Percentiles rank a stretch among this genome's conserved stretches.
Conservation (phyloP, 2,888 invertebrate species). For the Oxytorus armatus region DNA sequence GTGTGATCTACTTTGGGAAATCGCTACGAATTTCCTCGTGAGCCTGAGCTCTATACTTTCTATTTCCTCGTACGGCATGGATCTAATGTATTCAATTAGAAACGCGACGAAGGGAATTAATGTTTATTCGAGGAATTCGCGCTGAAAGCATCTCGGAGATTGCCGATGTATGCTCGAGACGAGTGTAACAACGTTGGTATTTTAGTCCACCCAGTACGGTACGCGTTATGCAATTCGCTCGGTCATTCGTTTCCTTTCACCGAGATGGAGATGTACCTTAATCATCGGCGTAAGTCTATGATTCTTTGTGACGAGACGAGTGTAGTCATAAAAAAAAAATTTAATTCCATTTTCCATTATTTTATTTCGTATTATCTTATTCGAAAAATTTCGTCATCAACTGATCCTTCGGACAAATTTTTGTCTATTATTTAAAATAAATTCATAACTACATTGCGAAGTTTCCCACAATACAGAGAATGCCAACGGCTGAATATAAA, state of each 20-base stretch:
- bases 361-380: too few relatives aligned
- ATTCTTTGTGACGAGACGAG: conserved; percentile 5
- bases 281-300: conserved; percentile 15
- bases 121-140: conserved; percentile 24
- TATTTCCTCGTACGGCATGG: too few relatives aligned
- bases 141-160: conserved; percentile 8
- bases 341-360: neutral
- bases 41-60: too few relatives aligned
- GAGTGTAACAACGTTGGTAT: conserved; percentile 6
- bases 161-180: neutral
- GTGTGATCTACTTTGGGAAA: too few relatives aligned
- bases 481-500: too few relatives aligned
- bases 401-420: too few relatives aligned
- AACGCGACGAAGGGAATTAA: neutral
- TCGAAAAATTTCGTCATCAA: too few relatives aligned
- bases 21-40: too few relatives aligned
- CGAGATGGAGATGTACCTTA: conserved; percentile 43
- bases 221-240: conserved; percentile 58
- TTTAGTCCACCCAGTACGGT: conserved; percentile 46
- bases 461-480: too few relatives aligned
- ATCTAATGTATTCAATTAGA: neutral
- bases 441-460: too few relatives aligned
- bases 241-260: conserved; percentile 59
- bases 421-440: too few relatives aligned
- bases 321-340: neutral